Evolutionary conservation across 1,140 invertebrate species (phyloP), one percentile per base, ranked within the genome.

Genomic region (Harlomillsia oculata): DNA sequence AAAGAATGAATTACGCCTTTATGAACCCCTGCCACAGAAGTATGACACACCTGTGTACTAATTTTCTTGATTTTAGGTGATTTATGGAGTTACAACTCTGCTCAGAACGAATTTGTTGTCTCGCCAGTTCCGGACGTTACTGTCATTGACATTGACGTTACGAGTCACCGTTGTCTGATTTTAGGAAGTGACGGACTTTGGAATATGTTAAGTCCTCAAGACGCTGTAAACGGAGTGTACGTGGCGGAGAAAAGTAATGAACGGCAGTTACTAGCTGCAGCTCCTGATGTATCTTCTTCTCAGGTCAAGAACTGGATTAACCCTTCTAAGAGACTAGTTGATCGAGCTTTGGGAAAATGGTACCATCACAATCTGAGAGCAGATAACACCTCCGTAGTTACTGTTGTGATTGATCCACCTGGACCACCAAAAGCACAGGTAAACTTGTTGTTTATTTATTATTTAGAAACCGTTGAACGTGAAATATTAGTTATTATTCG

Each of bases 81-180:
- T 74, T 76, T 97, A 1, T 98, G 94, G 94, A 96, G 91, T 68
- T 97, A 94, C 69, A 96, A 97, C 74, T 85, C 85, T 1, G 80
- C 81, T 41, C 80, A 82, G 63, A 82, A 92, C 69, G 82, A 87
- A 70, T 98, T 96, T 75, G 84, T 96, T 11, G 93, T 98, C 3
- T 94, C 89, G n/a, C 95, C 95, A 0, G 89, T 94, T 71, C 95
- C 95, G 2, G 94, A 98, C 76, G 89, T 96, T 4, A 80, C 82
- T 65, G 89, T 94, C 0, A 75, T 91, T 45, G 76, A 82, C 41
- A 83, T 97, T 54, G 85, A 97, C 72, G 83, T 88, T 1, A 78
- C 77, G 16, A 72, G 72, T 63, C 83, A 80, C 69, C 82, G 87
- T 65, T 97, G 92, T 75, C 76, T 98, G 1, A 87, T 98, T 53